These are phyloP conservation scores for Clarias pachynema DNA, from an alignment of 2,797 vertebrate genomes.

Conservation along the genomic window DNA sequence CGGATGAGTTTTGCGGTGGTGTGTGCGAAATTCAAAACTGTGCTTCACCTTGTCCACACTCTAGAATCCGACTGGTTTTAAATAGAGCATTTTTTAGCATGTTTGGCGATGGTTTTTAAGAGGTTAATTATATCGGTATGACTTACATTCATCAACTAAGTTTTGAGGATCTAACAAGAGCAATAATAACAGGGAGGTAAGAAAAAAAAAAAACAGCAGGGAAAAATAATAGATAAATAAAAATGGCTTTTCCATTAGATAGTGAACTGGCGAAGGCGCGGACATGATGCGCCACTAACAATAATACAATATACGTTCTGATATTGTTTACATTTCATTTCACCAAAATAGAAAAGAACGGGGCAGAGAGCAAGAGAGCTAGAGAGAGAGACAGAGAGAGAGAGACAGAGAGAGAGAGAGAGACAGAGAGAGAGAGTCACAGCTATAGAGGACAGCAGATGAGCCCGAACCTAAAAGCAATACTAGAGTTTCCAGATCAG, in stretches of 20 bases:
- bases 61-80: too few species aligned
- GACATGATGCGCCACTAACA: background rate
- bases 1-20: too few species aligned
- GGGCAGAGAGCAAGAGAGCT: background rate
- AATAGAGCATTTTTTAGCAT: too few species aligned
- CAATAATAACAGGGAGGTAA: too few species aligned
- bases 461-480: constrained; percentile 66
- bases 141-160: too few species aligned
- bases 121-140: too few species aligned
- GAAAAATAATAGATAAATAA: too few species aligned
- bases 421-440: constrained; percentile 24
- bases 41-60: too few species aligned
- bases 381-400: constrained; percentile 35
- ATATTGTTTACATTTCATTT: background rate
- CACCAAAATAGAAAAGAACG: background rate
- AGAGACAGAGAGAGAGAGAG: constrained; percentile 27
- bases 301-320: background rate
- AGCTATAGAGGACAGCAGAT: constrained; percentile 60
- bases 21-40: too few species aligned
- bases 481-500: constrained; percentile 70
- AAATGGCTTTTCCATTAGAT: background rate
- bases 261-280: background rate
- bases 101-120: too few species aligned
- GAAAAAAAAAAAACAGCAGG: too few species aligned
- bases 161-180: too few species aligned